Base-by-base conservation (phyloP, 2,113 vertebrate genomes). In the Bujurquina vittata region DNA sequence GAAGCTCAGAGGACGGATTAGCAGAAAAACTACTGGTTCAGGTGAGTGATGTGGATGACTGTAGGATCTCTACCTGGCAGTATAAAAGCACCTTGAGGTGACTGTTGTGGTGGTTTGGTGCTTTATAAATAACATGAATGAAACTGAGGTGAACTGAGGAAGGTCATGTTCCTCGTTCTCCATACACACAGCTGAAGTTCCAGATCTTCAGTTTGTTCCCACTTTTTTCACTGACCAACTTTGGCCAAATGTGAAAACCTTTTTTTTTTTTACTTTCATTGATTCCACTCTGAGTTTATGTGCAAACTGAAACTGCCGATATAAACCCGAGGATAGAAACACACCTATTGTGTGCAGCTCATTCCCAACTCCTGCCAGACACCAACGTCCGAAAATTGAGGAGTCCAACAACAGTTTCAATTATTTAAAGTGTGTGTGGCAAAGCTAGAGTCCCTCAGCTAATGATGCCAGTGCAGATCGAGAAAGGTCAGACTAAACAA, bases 321-420 rank as follows among this genome's bases (percentile, higher is more conserved):
- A 31, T 12, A 69, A 69, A 20, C 15, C 43, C 3, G 43, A 52
- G 17, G 43, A 52, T 72, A 23, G 65, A 72, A 52, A 52, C 65
- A 2, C 2, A 52, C 0, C 14, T 10, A 46, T 26, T 10, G 12
- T 67, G 37, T 1, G 1, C 0, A 22, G 22, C 23, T 12, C 43
- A 69, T 31, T 43, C 43, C 43, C 43, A 0, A 31, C 65, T 69
- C 46, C 15, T 69, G 43, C 65, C 65, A 69, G 2, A 69, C 4
- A 1, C 2, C 40, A 2, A 29, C 23, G 1, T 12, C 43, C 14
- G 0, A 72, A 52, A 69, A 52, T 2, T 1, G 0, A 22, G 20
- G 54, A 37, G 60, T 37, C 60, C 20, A 37, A 72, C 67, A 72
- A 72, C 26, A 52, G 0, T 72, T 72, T 54, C 26, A 72, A 12